Conservation (phyloP, 2,113 vertebrate species). For the Spermophilus dauricus region DNA sequence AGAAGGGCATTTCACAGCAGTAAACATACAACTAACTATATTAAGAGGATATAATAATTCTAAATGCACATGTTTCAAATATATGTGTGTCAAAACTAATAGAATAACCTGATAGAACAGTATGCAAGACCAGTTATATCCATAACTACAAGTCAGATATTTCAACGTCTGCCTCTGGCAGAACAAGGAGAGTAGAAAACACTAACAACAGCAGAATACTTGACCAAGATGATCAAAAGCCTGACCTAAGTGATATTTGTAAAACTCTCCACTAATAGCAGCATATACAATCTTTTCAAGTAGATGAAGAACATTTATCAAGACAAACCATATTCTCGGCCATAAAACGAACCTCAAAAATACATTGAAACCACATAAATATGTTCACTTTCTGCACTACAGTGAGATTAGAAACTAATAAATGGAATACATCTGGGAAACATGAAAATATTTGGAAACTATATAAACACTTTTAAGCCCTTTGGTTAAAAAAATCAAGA, state of each 20-base stretch:
- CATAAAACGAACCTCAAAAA: constrained; percentile 44
- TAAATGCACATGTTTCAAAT: neutral
- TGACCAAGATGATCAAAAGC: neutral
- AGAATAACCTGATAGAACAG: neutral
- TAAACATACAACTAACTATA: neutral
- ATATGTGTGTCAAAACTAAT: neutral
- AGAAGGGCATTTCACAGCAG: neutral
- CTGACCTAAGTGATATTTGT: neutral
- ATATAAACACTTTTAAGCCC: neutral
- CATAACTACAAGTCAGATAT: neutral
- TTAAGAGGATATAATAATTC: neutral
- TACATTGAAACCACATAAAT: neutral
- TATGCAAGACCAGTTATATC: neutral
- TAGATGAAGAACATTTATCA: neutral
- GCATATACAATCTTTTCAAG: constrained; percentile 6
- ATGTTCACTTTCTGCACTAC: neutral
- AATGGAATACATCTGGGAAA: constrained; percentile 17
- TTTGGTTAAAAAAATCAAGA: neutral
- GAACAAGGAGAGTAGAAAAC: neutral
- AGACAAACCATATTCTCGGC: neutral
- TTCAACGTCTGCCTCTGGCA: neutral
- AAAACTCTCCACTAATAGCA: neutral
- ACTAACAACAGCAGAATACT: neutral
- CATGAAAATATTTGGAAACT: neutral
- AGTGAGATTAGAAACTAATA: constrained; percentile 22